Base-by-base conservation (phyloP, 2,113 vertebrate species). In the Fregetta grallaria region DNA sequence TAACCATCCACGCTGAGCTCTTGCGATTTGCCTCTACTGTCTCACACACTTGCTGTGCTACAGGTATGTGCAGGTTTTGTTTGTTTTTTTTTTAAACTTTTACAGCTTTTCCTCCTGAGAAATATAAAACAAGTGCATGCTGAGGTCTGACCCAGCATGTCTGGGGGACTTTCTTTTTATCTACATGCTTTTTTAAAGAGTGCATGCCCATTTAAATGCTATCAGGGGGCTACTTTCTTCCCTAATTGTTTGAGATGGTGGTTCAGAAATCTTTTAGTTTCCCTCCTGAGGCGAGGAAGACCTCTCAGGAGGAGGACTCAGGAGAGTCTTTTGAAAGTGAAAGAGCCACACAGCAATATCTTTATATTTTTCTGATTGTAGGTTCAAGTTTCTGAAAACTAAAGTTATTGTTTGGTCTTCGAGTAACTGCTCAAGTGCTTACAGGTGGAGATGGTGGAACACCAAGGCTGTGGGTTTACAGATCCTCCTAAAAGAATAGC, bases 21-120 rank as follows among this genome's bases (percentile, higher is more conserved):
- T n/a, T 1, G 49, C 2, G 0, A 26, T 50, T 36, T 3, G 20
- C 30, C 10, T 6, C 73, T 9, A 0, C 42, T 23, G 0, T 3
- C 67, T 3, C 11, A 0, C 42, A 22, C 56, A 0, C 26, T 8
- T 19, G 62, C 49, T 42, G 49, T 4, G 34, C 55, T 11, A 3
- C 61, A 93, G 96, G 96, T 96, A 96, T 0, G 77, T 7, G 27
- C 9, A 7, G 21, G 53, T 0, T 11, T 47, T 20, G 8, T 5
- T 29, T 6, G 1, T 3, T 1, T 4, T 27, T 4, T 27, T 32
- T 17, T 7, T 2, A 20, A 73, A 29, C 3, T 42, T 70, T 21
- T 11, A 0, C 0, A 1, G 8, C 7, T 42, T 84, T 83, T 86
- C 38, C 6, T 19, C 2, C 14, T 11, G 7, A 58, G 62, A 58